Evolutionary conservation across 1,140 invertebrate genomes (phyloP).

Genomic region (Neuroterus valhalla): DNA sequence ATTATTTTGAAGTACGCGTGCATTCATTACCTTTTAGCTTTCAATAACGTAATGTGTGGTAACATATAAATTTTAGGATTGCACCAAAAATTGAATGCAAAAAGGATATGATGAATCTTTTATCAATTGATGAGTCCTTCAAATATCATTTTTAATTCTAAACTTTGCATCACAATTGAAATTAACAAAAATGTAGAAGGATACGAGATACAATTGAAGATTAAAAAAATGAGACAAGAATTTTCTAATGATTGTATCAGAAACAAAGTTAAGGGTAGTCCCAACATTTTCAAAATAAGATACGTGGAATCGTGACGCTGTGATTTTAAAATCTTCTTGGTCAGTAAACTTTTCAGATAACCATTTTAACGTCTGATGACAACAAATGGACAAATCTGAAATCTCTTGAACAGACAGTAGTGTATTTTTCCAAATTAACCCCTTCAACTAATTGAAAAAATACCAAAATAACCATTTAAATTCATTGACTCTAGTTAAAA

Average conservation of each 20-base stretch:
- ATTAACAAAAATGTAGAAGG: background rate
- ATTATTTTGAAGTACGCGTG: background rate
- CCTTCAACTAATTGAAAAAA: too few relatives aligned
- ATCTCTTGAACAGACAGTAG: background rate
- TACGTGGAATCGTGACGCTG: too few relatives aligned
- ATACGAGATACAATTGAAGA: too few relatives aligned
- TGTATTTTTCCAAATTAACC: background rate
- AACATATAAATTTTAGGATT: background rate
- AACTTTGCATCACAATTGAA: too few relatives aligned
- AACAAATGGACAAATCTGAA: background rate
- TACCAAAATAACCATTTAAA: too few relatives aligned
- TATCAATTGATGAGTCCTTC: too few relatives aligned
- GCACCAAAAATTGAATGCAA: too few relatives aligned
- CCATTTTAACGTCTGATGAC: slow-evolving; percentile 3
- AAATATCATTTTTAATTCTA: too few relatives aligned
- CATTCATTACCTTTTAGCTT: background rate
- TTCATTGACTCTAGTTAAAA: too few relatives aligned
- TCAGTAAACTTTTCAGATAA: slow-evolving; percentile 1
- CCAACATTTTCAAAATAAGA: background rate
- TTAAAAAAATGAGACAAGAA: too few relatives aligned
- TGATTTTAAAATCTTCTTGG: slow-evolving; percentile 11
- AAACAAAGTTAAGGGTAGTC: background rate
- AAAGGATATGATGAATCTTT: too few relatives aligned
- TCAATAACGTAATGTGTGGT: background rate
- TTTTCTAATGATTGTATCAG: too few relatives aligned